These are phyloP conservation scores for Perognathus longimembris DNA, from an alignment of 2,113 vertebrate genomes.

Conservation along the genomic window DNA sequence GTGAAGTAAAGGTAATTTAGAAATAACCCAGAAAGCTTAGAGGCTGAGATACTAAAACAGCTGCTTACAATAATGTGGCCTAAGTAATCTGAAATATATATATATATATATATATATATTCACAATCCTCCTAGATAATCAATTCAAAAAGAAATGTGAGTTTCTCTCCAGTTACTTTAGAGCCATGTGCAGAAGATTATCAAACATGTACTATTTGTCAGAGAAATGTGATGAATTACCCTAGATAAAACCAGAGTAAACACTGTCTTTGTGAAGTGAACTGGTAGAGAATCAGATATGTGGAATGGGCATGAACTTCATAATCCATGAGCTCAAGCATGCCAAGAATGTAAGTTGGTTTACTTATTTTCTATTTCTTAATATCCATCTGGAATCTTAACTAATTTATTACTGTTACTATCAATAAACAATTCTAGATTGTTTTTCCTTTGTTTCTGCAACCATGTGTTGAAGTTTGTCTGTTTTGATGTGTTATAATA, in stretches of 20 bases:
- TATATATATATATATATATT: not conserved
- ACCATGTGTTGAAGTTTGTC: not conserved
- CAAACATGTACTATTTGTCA: conserved; percentile 37
- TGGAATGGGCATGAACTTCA: not conserved
- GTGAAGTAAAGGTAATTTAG: not conserved
- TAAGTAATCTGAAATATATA: conserved; percentile 56
- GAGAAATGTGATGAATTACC: conserved; percentile 44
- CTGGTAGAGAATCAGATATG: not conserved
- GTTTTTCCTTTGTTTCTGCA: fast-evolving
- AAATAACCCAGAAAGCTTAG: not conserved
- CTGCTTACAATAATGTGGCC: conserved; percentile 48
- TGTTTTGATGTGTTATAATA: not conserved
- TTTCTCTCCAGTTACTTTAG: not conserved
- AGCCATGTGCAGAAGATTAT: conserved; percentile 56
- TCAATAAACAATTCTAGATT: not conserved
- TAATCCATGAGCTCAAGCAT: not conserved
- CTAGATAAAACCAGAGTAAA: conserved; percentile 1
- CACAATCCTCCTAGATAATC: conserved; percentile 10
- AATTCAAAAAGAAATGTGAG: not conserved
- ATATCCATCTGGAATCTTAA: not conserved
- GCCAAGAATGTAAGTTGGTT: not conserved
- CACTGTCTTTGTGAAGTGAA: not conserved
- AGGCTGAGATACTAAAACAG: conserved; percentile 40
- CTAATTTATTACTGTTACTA: not conserved
- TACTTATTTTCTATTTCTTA: not conserved